A percentile compares a stretch with the other conserved stretches of the same genome.
Evolutionary conservation across 2,113 vertebrate genomes (phyloP).

Genomic region (Poeciliopsis turrubarensis): DNA sequence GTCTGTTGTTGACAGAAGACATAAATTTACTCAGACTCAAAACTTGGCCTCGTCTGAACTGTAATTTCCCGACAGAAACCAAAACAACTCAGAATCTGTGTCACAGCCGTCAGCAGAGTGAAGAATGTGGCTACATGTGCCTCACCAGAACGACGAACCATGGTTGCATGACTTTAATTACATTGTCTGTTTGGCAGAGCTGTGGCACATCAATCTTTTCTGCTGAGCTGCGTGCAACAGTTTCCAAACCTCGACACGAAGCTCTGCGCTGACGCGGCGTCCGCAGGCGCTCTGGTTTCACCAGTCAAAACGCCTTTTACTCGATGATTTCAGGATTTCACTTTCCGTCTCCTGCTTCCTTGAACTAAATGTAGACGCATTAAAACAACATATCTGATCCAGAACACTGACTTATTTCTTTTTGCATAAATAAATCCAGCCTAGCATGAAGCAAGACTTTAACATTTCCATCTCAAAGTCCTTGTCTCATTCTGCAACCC

Average conservation of each 20-base stretch:
- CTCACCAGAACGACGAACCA: slow-evolving; percentile 41
- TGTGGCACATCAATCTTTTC: slow-evolving; percentile 68
- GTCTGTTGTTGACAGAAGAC: neutral
- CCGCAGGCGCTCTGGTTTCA: slow-evolving; percentile 18
- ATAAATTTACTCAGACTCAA: neutral
- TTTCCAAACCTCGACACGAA: slow-evolving; percentile 41
- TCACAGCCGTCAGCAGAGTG: slow-evolving; percentile 20
- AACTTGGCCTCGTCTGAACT: neutral
- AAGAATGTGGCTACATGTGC: slow-evolving; percentile 23
- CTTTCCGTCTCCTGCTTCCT: neutral
- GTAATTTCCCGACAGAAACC: slow-evolving; percentile 2
- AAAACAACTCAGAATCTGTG: slow-evolving; percentile 15
- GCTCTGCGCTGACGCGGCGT: slow-evolving; percentile 27
- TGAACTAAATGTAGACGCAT: neutral
- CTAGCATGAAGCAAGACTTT: too few species aligned
- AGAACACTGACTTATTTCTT: too few species aligned
- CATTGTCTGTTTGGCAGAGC: slow-evolving; percentile 64
- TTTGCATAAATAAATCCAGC: too few species aligned
- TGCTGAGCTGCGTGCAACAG: slow-evolving; percentile 56
- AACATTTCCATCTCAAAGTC: too few species aligned
- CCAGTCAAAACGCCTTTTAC: slow-evolving; percentile 13
- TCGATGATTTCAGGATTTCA: slow-evolving; percentile 14
- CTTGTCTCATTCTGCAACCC: too few species aligned
- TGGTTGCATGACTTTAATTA: slow-evolving; percentile 71
- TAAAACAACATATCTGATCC: neutral